phyloP scores from a whole-genome alignment of 1,140 invertebrate genomes.

The Lasioglossum baleicum region DNA sequence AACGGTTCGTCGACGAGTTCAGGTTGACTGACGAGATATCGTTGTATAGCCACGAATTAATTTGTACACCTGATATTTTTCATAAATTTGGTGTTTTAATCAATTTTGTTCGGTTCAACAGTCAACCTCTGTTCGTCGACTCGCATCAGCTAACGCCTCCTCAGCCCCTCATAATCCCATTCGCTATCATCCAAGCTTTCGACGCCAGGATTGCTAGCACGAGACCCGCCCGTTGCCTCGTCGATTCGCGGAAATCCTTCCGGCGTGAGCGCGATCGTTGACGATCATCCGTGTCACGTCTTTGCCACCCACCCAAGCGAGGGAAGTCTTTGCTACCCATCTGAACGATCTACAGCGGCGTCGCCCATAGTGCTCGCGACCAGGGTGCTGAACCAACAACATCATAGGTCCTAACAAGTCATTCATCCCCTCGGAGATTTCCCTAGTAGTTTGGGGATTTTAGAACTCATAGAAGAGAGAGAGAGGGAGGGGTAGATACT shows the following conservation, averaged over 20 bases:
- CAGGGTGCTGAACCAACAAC: too few relatives aligned
- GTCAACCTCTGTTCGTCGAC: not conserved
- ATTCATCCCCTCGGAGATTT: too few relatives aligned
- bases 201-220: not conserved
- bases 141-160: not conserved
- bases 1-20: not conserved
- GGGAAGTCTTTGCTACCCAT: slow-evolving; percentile 26
- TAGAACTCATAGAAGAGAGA: too few relatives aligned
- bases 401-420: too few relatives aligned
- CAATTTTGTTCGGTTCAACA: too few relatives aligned
- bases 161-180: not conserved
- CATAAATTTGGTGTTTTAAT: too few relatives aligned
- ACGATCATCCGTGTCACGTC: slow-evolving; percentile 25
- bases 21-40: not conserved
- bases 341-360: not conserved
- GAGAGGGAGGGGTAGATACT: too few relatives aligned
- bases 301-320: slow-evolving; percentile 10
- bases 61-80: too few relatives aligned
- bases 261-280: slow-evolving; percentile 10
- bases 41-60: too few relatives aligned
- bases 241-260: not conserved
- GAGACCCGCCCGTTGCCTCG: not conserved
- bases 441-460: too few relatives aligned
- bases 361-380: not conserved
- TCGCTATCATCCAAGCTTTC: not conserved